Evolutionary conservation across 2,113 vertebrate genomes (phyloP), one percentile per base, ranked within the genome.

Genomic region (Ageneiosus marmoratus): DNA sequence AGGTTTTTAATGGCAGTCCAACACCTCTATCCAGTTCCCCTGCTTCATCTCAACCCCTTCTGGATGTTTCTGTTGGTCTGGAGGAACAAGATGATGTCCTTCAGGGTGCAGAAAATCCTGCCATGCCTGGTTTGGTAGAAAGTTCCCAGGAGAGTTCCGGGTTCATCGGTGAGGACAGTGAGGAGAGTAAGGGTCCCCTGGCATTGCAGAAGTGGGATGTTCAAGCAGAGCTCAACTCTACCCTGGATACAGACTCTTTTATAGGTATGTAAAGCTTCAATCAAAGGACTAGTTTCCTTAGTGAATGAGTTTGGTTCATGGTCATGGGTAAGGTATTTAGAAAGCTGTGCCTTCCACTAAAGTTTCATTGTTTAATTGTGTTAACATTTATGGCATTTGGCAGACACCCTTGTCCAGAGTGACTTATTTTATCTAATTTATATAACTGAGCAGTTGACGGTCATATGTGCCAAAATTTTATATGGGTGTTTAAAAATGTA

Each of bases 91-190:
- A 82, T 29, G 85, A 48, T 80, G 83, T 74, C 0, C 87, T 87
- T 37, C 80, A 51, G 0, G 91, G 89, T 16, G 46, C 86, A 0
- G 92, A 93, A 6, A 80, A 89, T 78, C 10, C 79, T 9, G 63
- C 85, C 53, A 82, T 90, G 90, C 87, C 92, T 77, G 62, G 86
- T 73, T 84, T 90, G 0, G 82, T 81, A 0, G 93, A 92, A 7
- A 89, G 90, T 53, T 96, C 95, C 16, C 95, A 94, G 0, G 97
- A 97, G 84, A 95, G 95, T 0, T 99, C 97, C 0, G 96, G 97
- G 81, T 96, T 96, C 88, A 94, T 95, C 83, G 95, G 95, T 0
- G 94, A 94, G 11, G 97, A 98, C 90, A 93, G 92, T 0, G 97
- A 97, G 53, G 97, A 97, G 69, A 92, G 93, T 76, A 94, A 93